These are phyloP conservation scores for Tetraneura akinire DNA, from an alignment of 1,140 invertebrate species.

Conservation along the genomic window DNA sequence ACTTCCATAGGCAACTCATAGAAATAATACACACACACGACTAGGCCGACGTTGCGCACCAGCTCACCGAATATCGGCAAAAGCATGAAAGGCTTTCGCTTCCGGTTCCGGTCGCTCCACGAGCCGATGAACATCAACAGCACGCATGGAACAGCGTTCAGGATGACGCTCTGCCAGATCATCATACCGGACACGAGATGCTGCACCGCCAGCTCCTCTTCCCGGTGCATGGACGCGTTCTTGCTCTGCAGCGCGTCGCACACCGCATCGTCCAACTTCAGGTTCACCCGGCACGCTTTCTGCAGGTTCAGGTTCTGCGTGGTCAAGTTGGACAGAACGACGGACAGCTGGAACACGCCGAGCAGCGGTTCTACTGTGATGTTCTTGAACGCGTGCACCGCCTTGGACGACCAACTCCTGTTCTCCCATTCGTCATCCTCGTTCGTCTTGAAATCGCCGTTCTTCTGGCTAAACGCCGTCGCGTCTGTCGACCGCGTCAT, in stretches of 20 bases:
- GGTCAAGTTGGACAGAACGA: conserved; percentile 18
- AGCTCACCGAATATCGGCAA: conserved; percentile 63
- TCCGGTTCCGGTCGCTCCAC: conserved; percentile 72
- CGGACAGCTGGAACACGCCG: not conserved
- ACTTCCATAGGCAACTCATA: conserved; percentile 75
- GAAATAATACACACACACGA: conserved; percentile 76
- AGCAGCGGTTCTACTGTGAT: conserved; percentile 32
- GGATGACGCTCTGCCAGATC: conserved; percentile 77
- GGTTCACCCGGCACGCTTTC: conserved; percentile 39
- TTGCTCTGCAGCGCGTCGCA: not conserved
- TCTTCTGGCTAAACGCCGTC: not conserved
- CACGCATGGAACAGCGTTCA: conserved; percentile 71
- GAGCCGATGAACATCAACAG: conserved; percentile 76
- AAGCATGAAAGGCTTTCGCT: conserved; percentile 78
- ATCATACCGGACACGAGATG: conserved; percentile 73
- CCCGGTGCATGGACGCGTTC: conserved; percentile 63
- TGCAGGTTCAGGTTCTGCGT: conserved; percentile 44
- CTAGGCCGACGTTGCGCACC: conserved; percentile 58
- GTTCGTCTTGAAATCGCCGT: too few species aligned
- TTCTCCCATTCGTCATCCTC: not conserved
- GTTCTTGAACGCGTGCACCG: not conserved
- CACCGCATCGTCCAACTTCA: not conserved
- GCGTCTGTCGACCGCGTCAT: not conserved
- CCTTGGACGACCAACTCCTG: conserved; percentile 52
- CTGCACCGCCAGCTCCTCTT: conserved; percentile 72